A percentile compares a stretch with the other conserved stretches of the same genome.
These are phyloP conservation scores for Zele albiditarsus DNA, from an alignment of 2,888 invertebrate species.

Conservation along the genomic window DNA sequence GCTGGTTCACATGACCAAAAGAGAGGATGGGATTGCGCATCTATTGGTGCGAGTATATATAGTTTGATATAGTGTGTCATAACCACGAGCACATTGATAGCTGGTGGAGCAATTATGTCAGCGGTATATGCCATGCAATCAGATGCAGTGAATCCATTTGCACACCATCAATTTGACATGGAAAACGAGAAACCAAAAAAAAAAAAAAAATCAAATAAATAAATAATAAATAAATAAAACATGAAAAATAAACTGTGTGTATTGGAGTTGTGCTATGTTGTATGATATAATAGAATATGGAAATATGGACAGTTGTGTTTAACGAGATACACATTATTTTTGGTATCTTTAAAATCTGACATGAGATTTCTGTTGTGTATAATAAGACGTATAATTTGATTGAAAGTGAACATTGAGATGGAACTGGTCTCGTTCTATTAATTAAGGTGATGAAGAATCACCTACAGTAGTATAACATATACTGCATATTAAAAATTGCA, in stretches of 20 bases:
- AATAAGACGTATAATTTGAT: too few species aligned
- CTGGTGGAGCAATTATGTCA: background rate
- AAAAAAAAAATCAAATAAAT: background rate
- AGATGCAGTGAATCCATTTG: constrained; percentile 7
- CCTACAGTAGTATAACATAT: too few species aligned
- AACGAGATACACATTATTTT: too few species aligned
- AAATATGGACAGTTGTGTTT: too few species aligned
- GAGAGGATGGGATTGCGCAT: background rate
- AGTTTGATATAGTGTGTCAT: constrained; percentile 3
- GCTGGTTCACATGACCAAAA: background rate
- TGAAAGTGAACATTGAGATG: too few species aligned
- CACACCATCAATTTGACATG: constrained; percentile 3
- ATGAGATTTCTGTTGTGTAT: too few species aligned
- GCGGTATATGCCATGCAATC: background rate
- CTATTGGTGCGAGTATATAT: background rate
- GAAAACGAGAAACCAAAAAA: background rate
- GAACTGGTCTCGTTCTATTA: too few species aligned
- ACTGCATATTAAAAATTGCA: too few species aligned
- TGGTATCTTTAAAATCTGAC: too few species aligned
- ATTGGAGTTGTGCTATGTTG: too few species aligned
- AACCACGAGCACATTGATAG: background rate
- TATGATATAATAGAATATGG: too few species aligned
- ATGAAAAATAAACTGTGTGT: background rate
- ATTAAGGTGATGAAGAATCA: too few species aligned
- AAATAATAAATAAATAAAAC: background rate